Evolutionary conservation across 2,888 invertebrate species (phyloP).

Genomic region (Oxyscelio sp.): DNA sequence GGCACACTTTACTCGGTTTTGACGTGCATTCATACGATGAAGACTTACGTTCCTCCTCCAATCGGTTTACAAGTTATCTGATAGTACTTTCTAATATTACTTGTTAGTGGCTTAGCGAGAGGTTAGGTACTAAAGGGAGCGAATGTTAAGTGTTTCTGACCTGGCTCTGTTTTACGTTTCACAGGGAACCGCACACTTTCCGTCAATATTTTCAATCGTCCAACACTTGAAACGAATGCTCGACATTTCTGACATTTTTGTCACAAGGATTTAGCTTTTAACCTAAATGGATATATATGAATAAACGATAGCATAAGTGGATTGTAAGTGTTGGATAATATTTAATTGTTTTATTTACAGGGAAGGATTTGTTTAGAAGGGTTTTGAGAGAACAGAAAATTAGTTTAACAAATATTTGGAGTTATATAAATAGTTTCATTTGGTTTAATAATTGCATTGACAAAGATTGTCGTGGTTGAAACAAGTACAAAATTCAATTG

Average conservation of each 20-base stretch:
- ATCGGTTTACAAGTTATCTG: slow-evolving; percentile 68
- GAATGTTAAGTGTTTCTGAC: slow-evolving; percentile 61
- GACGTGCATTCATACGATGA: slow-evolving; percentile 54
- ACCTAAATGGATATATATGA: background rate
- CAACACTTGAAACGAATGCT: slow-evolving; percentile 30
- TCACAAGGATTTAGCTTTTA: background rate
- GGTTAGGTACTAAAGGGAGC: no score
- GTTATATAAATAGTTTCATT: no score
- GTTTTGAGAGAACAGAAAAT: no score
- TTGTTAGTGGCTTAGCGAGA: no score
- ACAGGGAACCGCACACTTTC: slow-evolving; percentile 37
- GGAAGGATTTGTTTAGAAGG: no score
- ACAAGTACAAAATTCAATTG: no score
- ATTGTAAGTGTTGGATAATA: no score
- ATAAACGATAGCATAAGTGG: background rate
- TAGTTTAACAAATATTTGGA: no score
- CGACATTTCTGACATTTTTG: slow-evolving; percentile 12
- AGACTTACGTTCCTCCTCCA: slow-evolving; percentile 62
- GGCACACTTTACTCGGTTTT: slow-evolving; percentile 40
- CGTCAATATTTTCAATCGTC: slow-evolving; percentile 47
- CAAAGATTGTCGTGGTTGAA: no score
- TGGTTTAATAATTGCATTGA: no score
- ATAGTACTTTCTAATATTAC: no score
- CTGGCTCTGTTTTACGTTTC: slow-evolving; percentile 53
- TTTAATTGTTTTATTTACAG: no score